A percentile compares a stretch with the other conserved stretches of the same genome.
Conservation (phyloP, 2,888 invertebrate genomes). For the Abrostola triplasia region DNA sequence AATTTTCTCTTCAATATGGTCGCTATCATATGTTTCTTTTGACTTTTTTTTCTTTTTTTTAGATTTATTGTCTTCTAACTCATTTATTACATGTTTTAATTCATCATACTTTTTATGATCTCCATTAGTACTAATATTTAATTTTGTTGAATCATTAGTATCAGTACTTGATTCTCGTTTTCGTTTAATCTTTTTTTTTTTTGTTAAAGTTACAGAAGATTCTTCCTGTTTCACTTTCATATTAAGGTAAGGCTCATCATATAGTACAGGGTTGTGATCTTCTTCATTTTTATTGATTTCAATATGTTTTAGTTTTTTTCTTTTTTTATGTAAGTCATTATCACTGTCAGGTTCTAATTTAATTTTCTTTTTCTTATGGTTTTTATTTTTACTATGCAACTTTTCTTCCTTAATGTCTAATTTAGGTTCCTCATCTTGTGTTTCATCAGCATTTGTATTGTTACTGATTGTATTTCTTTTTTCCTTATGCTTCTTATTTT, state of each 20-base stretch:
- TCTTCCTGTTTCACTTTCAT: slow-evolving; percentile 69
- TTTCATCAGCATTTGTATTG: slow-evolving; percentile 13
- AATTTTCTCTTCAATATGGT: slow-evolving; percentile 22
- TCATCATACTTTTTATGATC: slow-evolving; percentile 32
- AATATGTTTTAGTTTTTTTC: slow-evolving; percentile 39
- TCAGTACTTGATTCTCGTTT: slow-evolving; percentile 23
- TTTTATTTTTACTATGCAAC: slow-evolving; percentile 29
- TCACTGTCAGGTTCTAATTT: slow-evolving; percentile 71
- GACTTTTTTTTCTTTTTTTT: slow-evolving; percentile 60
- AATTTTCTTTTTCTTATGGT: slow-evolving; percentile 52
- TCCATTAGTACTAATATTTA: slow-evolving; percentile 28
- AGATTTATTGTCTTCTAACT: slow-evolving; percentile 34
- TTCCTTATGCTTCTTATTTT: slow-evolving; percentile 52
- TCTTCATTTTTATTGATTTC: slow-evolving; percentile 37
- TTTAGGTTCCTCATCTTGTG: slow-evolving; percentile 2
- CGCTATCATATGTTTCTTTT: slow-evolving; percentile 47
- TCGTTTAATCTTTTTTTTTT: slow-evolving; percentile 55
- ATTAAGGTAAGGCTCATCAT: slow-evolving; percentile 66
- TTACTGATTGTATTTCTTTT: slow-evolving; percentile 33
- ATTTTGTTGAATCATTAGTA: slow-evolving; percentile 17
- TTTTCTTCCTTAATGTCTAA: slow-evolving; percentile 33
- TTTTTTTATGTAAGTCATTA: slow-evolving; percentile 55
- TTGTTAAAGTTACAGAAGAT: slow-evolving; percentile 24
- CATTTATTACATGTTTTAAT: slow-evolving; percentile 17
- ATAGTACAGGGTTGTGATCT: slow-evolving; percentile 26